These are phyloP conservation scores for Gambusia yucatana DNA, from an alignment of 2,797 vertebrate genomes.

Conservation along the genomic window DNA sequence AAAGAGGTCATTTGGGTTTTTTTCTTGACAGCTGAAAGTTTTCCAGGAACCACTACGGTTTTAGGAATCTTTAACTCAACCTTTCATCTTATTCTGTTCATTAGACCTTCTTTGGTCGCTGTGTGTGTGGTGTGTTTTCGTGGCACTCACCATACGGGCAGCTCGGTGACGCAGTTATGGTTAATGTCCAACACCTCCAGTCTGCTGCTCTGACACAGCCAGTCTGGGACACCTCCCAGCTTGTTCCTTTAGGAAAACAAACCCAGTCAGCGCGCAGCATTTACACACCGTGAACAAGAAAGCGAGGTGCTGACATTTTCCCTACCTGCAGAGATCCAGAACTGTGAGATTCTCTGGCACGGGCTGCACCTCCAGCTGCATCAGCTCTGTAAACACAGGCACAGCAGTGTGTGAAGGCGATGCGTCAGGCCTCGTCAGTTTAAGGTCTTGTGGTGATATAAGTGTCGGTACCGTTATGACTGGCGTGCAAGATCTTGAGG, in stretches of 20 bases:
- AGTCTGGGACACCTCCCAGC: constrained; percentile 88
- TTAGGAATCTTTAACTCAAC: constrained; percentile 3
- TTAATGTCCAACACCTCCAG: constrained; percentile 93
- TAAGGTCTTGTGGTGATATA: not conserved
- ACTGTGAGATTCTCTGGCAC: constrained; percentile 87
- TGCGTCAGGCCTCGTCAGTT: not conserved
- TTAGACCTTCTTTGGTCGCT: not conserved
- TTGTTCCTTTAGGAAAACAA: constrained; percentile 84
- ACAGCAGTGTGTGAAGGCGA: constrained; percentile 9
- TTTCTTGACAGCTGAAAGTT: not conserved
- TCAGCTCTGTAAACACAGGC: constrained; percentile 82
- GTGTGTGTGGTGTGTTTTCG: not conserved
- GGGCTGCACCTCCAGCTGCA: constrained; percentile 89
- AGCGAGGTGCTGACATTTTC: constrained; percentile 13
- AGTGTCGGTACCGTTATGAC: constrained; percentile 85
- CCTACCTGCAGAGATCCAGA: constrained; percentile 94
- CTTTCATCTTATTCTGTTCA: not conserved
- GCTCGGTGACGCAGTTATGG: constrained; percentile 90
- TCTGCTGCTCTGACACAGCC: constrained; percentile 90
- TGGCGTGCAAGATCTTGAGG: constrained; percentile 89
- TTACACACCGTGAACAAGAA: constrained; percentile 10
- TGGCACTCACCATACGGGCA: constrained; percentile 89
- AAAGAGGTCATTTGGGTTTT: not conserved
- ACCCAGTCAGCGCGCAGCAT: constrained; percentile 14
- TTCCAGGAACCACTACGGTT: not conserved